These are phyloP conservation scores for Argopecten irradians DNA, from an alignment of 1,140 invertebrate genomes.

Conservation along the genomic window DNA sequence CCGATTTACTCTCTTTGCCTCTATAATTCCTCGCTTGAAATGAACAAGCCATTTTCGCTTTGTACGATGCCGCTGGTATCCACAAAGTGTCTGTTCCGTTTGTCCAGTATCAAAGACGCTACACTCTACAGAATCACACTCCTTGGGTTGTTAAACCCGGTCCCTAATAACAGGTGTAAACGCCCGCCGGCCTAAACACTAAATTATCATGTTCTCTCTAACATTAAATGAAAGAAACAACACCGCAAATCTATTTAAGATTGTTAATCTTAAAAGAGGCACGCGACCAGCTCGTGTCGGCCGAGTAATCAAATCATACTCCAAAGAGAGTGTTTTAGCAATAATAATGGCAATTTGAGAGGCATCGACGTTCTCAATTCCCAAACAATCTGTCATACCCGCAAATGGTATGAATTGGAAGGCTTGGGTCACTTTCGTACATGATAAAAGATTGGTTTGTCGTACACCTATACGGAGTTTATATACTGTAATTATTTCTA, in stretches of 20 bases:
- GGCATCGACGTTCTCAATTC: background rate
- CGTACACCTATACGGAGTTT: no score
- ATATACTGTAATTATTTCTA: no score
- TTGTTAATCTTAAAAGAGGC: slow-evolving; percentile 7
- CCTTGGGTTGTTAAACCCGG: background rate
- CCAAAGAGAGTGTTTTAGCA: background rate
- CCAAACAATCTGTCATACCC: slow-evolving; percentile 1
- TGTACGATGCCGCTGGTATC: no score
- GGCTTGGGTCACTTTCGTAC: background rate
- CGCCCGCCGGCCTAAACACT: slow-evolving; percentile 5
- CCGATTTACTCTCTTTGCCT: background rate
- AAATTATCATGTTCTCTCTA: slow-evolving; percentile 23
- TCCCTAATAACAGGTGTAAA: background rate
- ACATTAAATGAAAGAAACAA: slow-evolving; percentile 17
- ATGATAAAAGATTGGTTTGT: background rate
- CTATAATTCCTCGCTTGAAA: background rate
- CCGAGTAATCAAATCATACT: slow-evolving; percentile 10
- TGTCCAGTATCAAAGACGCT: no score
- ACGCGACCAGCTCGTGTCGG: slow-evolving; percentile 18
- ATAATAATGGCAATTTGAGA: slow-evolving; percentile 9
- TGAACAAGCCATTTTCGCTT: background rate
- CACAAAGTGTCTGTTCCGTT: background rate
- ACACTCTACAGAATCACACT: background rate
- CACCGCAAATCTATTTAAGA: slow-evolving; percentile 10
- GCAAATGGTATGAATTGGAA: background rate